Evolutionary conservation across 2,113 vertebrate species (phyloP).

Genomic region (Toxostoma redivivum): DNA sequence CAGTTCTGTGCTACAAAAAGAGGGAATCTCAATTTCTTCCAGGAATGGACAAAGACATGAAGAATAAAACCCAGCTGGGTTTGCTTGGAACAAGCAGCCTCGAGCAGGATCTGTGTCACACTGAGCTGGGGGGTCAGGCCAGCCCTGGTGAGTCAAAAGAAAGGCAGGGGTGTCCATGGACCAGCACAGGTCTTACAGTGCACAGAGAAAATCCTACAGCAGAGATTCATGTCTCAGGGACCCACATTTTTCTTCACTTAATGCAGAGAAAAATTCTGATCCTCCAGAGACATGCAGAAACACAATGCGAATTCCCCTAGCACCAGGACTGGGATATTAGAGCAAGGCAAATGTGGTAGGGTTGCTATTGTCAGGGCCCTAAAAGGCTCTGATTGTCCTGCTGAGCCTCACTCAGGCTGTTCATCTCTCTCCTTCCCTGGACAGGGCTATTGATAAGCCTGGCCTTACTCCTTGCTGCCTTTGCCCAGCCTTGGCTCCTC

Average conservation of each 20-base stretch:
- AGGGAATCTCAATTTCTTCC: background rate
- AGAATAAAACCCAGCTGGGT: background rate
- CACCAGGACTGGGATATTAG: background rate
- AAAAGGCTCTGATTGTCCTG: background rate
- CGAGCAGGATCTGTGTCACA: background rate
- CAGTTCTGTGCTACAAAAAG: background rate
- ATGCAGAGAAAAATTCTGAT: background rate
- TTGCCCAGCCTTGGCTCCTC: background rate
- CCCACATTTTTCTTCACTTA: background rate
- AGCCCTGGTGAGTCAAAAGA: background rate
- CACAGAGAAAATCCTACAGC: background rate
- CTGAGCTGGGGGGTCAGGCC: background rate
- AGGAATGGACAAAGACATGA: background rate
- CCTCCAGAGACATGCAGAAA: background rate
- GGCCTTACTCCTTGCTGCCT: background rate
- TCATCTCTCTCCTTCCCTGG: fast-evolving
- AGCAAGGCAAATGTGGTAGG: background rate
- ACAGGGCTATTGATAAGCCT: background rate
- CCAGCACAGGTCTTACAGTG: background rate
- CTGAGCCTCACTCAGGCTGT: background rate
- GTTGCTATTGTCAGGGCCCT: background rate
- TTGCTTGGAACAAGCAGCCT: background rate
- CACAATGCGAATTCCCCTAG: background rate
- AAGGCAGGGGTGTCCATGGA: background rate
- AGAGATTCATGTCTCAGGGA: background rate